Evolutionary conservation across 2,797 vertebrate genomes (phyloP), one percentile per base, ranked within the genome.

Genomic region (Eutrigla gurnardus): DNA sequence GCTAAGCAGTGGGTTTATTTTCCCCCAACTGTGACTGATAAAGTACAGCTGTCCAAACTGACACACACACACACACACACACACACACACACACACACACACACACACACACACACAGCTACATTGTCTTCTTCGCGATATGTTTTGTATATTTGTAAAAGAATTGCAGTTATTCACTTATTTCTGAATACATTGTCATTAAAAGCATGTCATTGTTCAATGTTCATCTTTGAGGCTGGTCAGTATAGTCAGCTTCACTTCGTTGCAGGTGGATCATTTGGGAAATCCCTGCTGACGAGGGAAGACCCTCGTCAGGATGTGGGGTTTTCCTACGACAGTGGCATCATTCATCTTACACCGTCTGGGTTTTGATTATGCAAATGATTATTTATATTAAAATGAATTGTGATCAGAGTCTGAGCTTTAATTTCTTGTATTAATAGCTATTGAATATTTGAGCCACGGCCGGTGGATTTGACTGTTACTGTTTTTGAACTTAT

Each of bases 21-120:
- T 91, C 83, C 67, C 78, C 88, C 43, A 45, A 88, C 85, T 80
- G 73, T 93, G 90, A 89, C 91, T 93, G 93, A 94, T 94, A 93
- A 91, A 92, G 79, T 65, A 86, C 93, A 94, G 93, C 92, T 94
- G 92, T 93, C 81, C 81, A 94, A 93, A 94, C 78, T 79, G 73
- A 72, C 68, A 77, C 83, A 47, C 65, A 67, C 74, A 52, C 46
- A 68, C 58, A 70, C 71, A 70, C 75, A 36, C 42, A 32, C 65
- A 62, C 60, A 79, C 59, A 58, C 65, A 64, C n/a, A 65, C 39
- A 72, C 46, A 45, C 61, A 50, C 69, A 70, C 57, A 64, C 50
- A 59, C 39, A 73, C 32, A 37, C 80, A 65, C 42, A 25, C 39
- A 42, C 57, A 62, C 60, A 43, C 53, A 63, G 57, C 55, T 17